Evolutionary conservation across 2,888 invertebrate species (phyloP), one percentile per base, ranked within the genome.

Genomic region (Pteria penguin): DNA sequence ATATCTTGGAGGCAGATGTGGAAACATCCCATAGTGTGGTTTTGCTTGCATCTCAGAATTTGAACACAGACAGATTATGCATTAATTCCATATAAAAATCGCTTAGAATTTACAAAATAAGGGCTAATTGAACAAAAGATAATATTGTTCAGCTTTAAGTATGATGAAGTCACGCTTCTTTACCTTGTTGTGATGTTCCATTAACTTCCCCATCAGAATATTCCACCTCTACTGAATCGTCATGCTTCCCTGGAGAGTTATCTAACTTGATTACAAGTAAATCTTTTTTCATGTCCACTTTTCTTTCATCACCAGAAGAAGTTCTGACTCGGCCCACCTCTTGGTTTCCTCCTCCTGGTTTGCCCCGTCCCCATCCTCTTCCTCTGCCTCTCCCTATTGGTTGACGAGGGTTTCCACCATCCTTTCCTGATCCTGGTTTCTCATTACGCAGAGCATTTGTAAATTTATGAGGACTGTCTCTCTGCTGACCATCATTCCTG

Each of bases 231-330:
- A 88, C 88, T 52, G 80, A 79, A 57, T 86, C 85, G 2, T 67
- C 78, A 8, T 71, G 72, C 57, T 81, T 85, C 18, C 86, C 87
- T 26, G 86, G 84, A 26, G 86, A 86, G 76, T 90, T 90, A 70
- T 90, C 90, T 36, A 90, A 84, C 76, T 90, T 90, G 54, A 90
- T 87, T 22, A 90, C 82, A 18, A 90, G 82, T 22, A 87, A 78
- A 75, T 90, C 88, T 36, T 88, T 84, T 75, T 88, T 84, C 58
- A 84, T 83, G 55, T 89, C 88, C 0, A 90, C 89, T 62, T 82
- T 83, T 45, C 90, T 84, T 8, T 82, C 81, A 36, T 89, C 90
- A 71, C 88, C 89, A n/a, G 87, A 87, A 18, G 87, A 86, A 22
- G 87, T 81, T 55, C 86, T 80, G 2, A 85, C 84, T 22, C 86